Conservation (phyloP, 2,888 invertebrate genomes). For the Argyresthia goedartella region DNA sequence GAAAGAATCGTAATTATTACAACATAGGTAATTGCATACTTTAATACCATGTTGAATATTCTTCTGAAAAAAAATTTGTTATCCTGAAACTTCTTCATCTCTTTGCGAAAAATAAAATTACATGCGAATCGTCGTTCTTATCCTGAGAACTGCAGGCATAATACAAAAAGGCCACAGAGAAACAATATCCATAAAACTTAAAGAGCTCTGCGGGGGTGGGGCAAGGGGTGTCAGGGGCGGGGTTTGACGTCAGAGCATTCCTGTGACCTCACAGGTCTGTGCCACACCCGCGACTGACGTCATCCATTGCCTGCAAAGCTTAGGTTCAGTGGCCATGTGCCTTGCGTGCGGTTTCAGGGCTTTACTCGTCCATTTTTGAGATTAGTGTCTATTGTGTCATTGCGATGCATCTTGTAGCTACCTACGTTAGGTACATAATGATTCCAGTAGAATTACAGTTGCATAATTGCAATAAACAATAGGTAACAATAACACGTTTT, state of each 20-base stretch:
- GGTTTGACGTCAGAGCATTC: constrained; percentile 63
- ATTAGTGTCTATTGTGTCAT: no score
- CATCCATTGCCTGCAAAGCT: constrained; percentile 28
- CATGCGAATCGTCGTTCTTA: not conserved
- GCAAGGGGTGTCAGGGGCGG: constrained; percentile 25
- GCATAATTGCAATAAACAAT: no score
- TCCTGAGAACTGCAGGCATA: constrained; percentile 10
- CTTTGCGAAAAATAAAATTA: constrained; percentile 8
- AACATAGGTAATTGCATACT: no score
- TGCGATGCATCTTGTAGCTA: no score
- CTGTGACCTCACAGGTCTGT: constrained; percentile 58
- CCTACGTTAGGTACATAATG: no score
- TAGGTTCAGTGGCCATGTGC: constrained; percentile 11
- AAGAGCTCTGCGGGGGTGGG: constrained; percentile 20
- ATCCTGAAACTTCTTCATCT: not conserved
- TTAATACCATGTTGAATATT: no score
- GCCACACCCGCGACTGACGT: constrained; percentile 67
- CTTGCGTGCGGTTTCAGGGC: not conserved
- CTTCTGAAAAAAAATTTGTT: no score
- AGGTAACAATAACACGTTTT: no score
- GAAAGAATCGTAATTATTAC: no score
- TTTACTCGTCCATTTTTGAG: no score
- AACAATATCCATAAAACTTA: constrained; percentile 50
- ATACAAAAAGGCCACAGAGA: constrained; percentile 21
- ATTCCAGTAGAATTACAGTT: no score